Percentiles rank a stretch among this genome's conserved stretches.
phyloP scores from a whole-genome alignment of 2,797 vertebrate species.

The Setipinna tenuifilis region DNA sequence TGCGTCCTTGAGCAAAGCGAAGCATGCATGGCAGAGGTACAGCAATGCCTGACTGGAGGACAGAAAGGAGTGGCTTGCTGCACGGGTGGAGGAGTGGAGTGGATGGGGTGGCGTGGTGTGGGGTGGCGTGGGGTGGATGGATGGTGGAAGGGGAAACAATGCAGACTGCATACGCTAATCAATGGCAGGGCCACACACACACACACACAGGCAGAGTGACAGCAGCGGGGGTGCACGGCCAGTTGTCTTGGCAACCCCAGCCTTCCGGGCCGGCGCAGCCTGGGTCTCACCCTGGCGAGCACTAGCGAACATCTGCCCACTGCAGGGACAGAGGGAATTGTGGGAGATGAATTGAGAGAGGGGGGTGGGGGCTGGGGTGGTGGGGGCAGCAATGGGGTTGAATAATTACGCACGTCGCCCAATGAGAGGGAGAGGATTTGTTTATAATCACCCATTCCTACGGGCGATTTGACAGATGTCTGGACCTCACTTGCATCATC shows the following conservation, averaged over 20 bases:
- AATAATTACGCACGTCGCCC: constrained; percentile 41
- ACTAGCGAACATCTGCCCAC: constrained; percentile 74
- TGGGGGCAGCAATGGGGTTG: neutral
- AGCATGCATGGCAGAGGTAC: constrained; percentile 14
- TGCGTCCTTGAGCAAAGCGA: neutral
- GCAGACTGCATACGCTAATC: constrained; percentile 73
- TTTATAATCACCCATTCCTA: constrained; percentile 73
- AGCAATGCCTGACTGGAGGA: constrained; percentile 5
- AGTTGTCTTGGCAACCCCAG: constrained; percentile 72
- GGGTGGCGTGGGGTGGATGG: constrained; percentile 42
- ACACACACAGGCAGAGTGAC: constrained; percentile 63
- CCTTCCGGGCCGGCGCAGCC: constrained; percentile 71
- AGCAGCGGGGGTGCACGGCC: constrained; percentile 69
- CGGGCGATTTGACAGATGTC: constrained; percentile 73
- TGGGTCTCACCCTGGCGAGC: constrained; percentile 62
- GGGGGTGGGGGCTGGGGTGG: constrained; percentile 40
- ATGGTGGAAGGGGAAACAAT: constrained; percentile 61
- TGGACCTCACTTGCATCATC: constrained; percentile 25
- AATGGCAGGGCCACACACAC: constrained; percentile 69
- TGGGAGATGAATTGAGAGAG: constrained; percentile 48
- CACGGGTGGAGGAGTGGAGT: neutral
- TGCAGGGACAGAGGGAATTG: constrained; percentile 65
- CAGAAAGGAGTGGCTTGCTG: constrained; percentile 21
- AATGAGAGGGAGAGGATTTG: constrained; percentile 53
- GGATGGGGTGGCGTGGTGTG: constrained; percentile 18